Evolutionary conservation across 2,888 invertebrate genomes (phyloP), one percentile per base, ranked within the genome.

Genomic region (Papilio elwesi): DNA sequence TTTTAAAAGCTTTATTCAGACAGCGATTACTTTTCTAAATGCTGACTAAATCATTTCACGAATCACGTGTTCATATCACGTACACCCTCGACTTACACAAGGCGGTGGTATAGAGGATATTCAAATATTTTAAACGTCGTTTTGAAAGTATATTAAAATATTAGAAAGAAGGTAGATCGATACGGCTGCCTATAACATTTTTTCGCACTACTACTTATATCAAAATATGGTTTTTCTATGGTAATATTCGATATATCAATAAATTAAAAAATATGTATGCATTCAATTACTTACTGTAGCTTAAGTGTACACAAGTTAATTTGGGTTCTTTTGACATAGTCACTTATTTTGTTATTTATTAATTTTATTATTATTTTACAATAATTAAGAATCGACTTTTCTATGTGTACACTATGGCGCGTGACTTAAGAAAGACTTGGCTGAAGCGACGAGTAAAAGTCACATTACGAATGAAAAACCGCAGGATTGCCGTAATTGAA

Each of bases 381-480:
- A 26, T 26, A 26, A 26, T 26, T 26, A 26, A 26, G 26, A 4
- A 4, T 26, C 26, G 26, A 26, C 2, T 26, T 26, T 4, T 26
- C 26, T 26, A 26, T 26, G 26, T 26, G 26, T 26, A 26, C 26
- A 26, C 79, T 76, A 73, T 77, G 76, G 74, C 67, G 74, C 80
- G 83, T 84, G 83, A 85, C 86, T 87, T 90, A 91, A 90, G 90
- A 90, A 90, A 89, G 89, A 86, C 87, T 87, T 83, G 82, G 85
- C 84, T 86, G 87, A 86, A 89, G 84, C 89, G 85, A 83, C 87
- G 88, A 89, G 91, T 87, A 90, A 91, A 90, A 92, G 92, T 93
- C 91, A 90, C 91, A 92, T 93, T 92, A 91, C 88, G 88, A 91
- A 91, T 93, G 92, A 93, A 92, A 93, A 93, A 93, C 92, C 93